Base-by-base conservation (phyloP, 2,888 invertebrate species). In the Cylloceria caligata region DNA sequence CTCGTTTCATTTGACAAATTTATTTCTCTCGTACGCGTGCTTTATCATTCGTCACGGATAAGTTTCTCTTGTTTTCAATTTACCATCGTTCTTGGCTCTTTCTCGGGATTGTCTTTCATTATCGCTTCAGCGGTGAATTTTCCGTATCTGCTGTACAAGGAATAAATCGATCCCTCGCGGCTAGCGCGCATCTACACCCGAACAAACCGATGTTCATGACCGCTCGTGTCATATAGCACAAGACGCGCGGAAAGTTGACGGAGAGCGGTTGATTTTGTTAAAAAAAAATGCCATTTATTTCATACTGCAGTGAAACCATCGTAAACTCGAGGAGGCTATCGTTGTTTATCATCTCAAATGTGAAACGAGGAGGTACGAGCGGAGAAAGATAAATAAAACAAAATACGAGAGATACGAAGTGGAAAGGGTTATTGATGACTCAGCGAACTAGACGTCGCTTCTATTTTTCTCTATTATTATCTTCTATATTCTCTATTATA, bases 51-150 rank as follows among this genome's bases (percentile, higher is more conserved):
- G 36, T 36, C 11, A 19, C 60, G 60, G 36, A 34, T 60, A 45
- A 45, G n/a, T 65, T 65, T 65, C 39, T 21, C 65, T 21, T 27
- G 45, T 65, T 65, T 60, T 65, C 27, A 39, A 36, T 64, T 36
- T 39, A 24, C 19, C 13, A 13, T 64, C 45, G 9, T 45, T 45
- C n/a, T n/a, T n/a, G n/a, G n/a, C n/a, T n/a, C n/a, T n/a, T n/a
- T n/a, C 6, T 2, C 7, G 4, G 3, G 6, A 30, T 11, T 30
- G 52, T n/a, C 19, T 16, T 34, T 34, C 34, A 7, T 34, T 60
- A 60, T 60, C 60, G n/a, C 60, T 9, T 60, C 34, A 49, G 13
- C 24, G 11, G 24, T 42, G 42, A n/a, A 42, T 21, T 21, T 64
- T 11, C 16, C 62, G 19, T 49, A 47, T n/a, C 36, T 21, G 49